phyloP scores from a whole-genome alignment of 2,888 invertebrate species.

The Orthosia incerta region DNA sequence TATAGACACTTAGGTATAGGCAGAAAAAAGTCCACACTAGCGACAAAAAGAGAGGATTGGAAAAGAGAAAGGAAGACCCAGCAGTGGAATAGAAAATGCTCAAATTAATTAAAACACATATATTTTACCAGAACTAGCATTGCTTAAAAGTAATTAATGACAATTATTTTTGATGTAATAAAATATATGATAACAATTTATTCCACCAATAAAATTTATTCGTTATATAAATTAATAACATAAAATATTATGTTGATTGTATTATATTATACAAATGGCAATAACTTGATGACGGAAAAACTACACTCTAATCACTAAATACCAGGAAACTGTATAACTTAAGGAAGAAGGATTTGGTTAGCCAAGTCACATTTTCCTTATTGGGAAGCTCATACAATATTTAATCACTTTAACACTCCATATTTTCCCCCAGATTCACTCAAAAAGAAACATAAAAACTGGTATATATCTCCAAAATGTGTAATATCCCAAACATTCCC shows the following conservation, averaged over 20 bases:
- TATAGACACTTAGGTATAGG: too few species aligned
- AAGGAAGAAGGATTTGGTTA: neutral
- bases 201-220: too few species aligned
- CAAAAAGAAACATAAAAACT: slow-evolving; percentile 49
- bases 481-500: slow-evolving; percentile 65
- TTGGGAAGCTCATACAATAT: slow-evolving; percentile 10
- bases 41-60: too few species aligned
- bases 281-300: neutral
- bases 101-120: too few species aligned
- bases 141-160: too few species aligned
- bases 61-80: too few species aligned
- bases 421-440: slow-evolving; percentile 34
- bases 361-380: neutral
- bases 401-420: slow-evolving; percentile 38
- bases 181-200: too few species aligned
- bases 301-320: neutral
- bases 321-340: neutral
- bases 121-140: too few species aligned
- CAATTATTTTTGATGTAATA: too few species aligned
- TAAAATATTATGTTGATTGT: neutral
- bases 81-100: too few species aligned
- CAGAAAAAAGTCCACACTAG: too few species aligned
- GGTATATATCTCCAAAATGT: slow-evolving; percentile 59
- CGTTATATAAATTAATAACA: too few species aligned
- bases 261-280: neutral